phyloP scores from a whole-genome alignment of 2,888 invertebrate species.

The Apotomis turbidana region DNA sequence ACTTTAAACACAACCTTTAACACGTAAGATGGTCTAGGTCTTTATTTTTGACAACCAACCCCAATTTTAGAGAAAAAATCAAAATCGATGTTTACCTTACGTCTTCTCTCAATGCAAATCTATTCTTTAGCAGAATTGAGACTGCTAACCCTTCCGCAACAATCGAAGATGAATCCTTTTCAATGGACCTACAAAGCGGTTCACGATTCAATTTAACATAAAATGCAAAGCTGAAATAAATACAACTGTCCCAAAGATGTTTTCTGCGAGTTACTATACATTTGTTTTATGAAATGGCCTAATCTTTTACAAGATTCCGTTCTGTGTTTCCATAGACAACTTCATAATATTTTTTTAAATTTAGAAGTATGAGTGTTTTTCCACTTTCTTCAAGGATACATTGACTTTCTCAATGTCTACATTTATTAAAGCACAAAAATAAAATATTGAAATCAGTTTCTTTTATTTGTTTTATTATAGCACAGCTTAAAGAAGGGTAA shows the following conservation, averaged over 20 bases:
- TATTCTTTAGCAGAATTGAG: conserved; percentile 81
- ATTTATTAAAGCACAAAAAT: not conserved
- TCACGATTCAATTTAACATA: conserved; percentile 82
- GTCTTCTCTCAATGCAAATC: conserved; percentile 82
- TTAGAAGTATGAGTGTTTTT: conserved; percentile 68
- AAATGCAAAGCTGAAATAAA: conserved; percentile 84
- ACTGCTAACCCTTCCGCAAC: conserved; percentile 82
- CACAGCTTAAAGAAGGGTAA: not conserved
- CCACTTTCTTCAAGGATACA: conserved; percentile 60
- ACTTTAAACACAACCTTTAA: conserved; percentile 63
- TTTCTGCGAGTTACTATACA: conserved; percentile 85
- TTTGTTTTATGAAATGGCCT: conserved; percentile 85
- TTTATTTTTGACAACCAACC: conserved; percentile 66
- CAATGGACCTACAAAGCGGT: conserved; percentile 76
- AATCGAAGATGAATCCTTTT: conserved; percentile 78
- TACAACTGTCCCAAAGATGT: conserved; percentile 83
- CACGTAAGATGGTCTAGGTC: conserved; percentile 54
- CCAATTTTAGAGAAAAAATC: conserved; percentile 74
- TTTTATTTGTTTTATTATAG: not conserved
- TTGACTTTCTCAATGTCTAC: conserved; percentile 47
- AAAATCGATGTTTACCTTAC: conserved; percentile 85
- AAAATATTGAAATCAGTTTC: not conserved
- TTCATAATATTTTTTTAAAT: conserved; percentile 70
- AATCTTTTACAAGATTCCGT: conserved; percentile 85
- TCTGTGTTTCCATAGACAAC: conserved; percentile 83